These are phyloP conservation scores for Delia radicum DNA, from an alignment of 1,140 invertebrate species.

Conservation along the genomic window DNA sequence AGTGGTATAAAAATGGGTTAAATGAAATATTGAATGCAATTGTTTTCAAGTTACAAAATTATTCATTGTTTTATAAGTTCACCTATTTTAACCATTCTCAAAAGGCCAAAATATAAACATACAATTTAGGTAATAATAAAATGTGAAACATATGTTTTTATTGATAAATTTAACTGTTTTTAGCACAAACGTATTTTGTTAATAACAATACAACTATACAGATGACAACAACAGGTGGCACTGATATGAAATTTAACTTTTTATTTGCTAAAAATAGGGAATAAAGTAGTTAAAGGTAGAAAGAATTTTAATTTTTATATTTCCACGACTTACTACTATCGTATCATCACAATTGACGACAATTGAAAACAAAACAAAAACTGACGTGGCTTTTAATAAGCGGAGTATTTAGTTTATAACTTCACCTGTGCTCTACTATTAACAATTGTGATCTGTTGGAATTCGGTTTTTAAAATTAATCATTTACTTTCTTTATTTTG, in stretches of 20 bases:
- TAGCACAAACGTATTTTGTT: background rate
- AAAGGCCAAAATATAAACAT: no score
- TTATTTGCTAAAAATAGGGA: background rate
- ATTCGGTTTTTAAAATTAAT: background rate
- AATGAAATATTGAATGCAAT: no score
- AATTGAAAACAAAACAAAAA: background rate
- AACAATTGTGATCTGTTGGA: background rate
- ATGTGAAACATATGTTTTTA: no score
- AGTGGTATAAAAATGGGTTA: no score
- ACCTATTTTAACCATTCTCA: no score
- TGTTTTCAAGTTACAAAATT: no score
- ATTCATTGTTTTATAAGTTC: no score
- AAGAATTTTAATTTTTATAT: background rate
- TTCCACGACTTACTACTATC: background rate
- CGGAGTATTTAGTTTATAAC: background rate
- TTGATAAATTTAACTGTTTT: no score
- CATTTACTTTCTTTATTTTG: background rate
- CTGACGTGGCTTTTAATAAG: conserved; percentile 11
- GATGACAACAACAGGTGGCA: background rate
- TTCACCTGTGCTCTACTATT: background rate
- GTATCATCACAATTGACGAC: background rate
- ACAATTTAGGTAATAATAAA: no score
- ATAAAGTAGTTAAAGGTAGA: background rate
- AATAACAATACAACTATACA: background rate
- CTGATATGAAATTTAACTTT: background rate